phyloP scores from a whole-genome alignment of 2,888 invertebrate species.

The Cartodere bifasciata region DNA sequence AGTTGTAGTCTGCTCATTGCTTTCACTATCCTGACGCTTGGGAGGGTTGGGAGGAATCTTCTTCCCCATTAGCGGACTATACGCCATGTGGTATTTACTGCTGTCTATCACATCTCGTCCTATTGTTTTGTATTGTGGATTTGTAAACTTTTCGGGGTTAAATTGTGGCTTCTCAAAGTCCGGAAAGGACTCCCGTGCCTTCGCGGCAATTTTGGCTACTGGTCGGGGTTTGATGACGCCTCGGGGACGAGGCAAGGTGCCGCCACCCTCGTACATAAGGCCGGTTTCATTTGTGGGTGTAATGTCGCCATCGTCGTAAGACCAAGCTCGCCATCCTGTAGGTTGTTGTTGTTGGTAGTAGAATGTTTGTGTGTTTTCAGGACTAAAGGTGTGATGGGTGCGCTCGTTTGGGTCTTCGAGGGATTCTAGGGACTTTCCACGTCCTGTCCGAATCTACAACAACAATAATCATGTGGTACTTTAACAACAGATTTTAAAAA shows the following conservation, averaged over 20 bases:
- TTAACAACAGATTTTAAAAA: no score
- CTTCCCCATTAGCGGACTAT: slow-evolving; percentile 62
- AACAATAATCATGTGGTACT: no score
- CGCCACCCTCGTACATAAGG: slow-evolving; percentile 52
- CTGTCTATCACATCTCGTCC: slow-evolving; percentile 38
- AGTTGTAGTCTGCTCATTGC: slow-evolving; percentile 33
- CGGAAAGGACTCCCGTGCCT: slow-evolving; percentile 36
- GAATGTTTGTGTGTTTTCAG: slow-evolving; percentile 48
- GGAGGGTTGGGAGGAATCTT: slow-evolving; percentile 74
- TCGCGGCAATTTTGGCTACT: slow-evolving; percentile 60
- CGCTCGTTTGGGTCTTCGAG: slow-evolving; percentile 66
- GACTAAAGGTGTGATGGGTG: slow-evolving; percentile 44
- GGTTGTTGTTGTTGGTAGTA: slow-evolving; percentile 39
- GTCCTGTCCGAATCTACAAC: slow-evolving; percentile 63
- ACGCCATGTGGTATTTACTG: slow-evolving; percentile 37
- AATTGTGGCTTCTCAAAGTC: slow-evolving; percentile 36
- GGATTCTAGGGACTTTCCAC: slow-evolving; percentile 77
- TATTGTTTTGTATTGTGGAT: slow-evolving; percentile 40
- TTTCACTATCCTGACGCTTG: slow-evolving; percentile 39
- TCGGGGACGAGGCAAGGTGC: slow-evolving; percentile 76
- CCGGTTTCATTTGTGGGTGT: slow-evolving; percentile 71
- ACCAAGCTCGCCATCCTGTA: slow-evolving; percentile 52
- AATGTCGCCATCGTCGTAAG: slow-evolving; percentile 82
- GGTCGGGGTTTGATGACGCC: slow-evolving; percentile 70
- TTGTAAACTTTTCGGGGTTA: slow-evolving; percentile 30